Base-by-base conservation (phyloP, 2,888 invertebrate species). In the Macropis europaea region DNA sequence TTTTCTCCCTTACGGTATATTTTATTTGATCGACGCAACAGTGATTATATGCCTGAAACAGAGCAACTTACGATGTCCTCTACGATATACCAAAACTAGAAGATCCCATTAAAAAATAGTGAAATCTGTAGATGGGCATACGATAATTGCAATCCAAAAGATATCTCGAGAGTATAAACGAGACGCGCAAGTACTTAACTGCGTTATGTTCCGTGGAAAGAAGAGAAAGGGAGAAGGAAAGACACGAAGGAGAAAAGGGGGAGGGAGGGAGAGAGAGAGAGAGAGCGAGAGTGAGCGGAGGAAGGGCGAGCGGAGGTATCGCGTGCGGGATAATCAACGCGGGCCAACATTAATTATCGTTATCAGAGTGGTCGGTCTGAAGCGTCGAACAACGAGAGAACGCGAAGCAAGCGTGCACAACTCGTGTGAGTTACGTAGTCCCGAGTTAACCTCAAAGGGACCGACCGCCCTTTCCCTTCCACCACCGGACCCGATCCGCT, bases 271-370 rank as follows among this genome's bases (percentile, higher is more conserved):
- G 11, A 6, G 52, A 9, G 34, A 4, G 34, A 54, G 42, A 28
- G 4, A 30, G 28, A 42, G 24, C 19, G 42, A 36, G 22, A 30
- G 30, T 15, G 28, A 32, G 26, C 34, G 63, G 57, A 7, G 38
- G 68, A 62, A 45, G 64, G 60, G 76, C 38, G 26, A 36, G 61
- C 53, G 42, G 38, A 26, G 52, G 62, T 71, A 83, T 85, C 86
- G 86, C 86, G 86, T 86, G 86, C 83, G 76, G 73, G 75, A 71
- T 86, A 86, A 86, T 86, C 86, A 86, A 85, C 80, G 79, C 78
- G 70, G 72, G 72, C 82, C 76, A 82, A 83, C 87, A 87, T 87
- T 87, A 87, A 87, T 87, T 87, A 87, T 81, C 82, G 81, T 85
- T 87, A 87, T 87, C 87, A 71, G 70, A 66, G 74, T 77, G 80